Conservation (phyloP, 2,797 vertebrate species). For the Periparus ater region DNA sequence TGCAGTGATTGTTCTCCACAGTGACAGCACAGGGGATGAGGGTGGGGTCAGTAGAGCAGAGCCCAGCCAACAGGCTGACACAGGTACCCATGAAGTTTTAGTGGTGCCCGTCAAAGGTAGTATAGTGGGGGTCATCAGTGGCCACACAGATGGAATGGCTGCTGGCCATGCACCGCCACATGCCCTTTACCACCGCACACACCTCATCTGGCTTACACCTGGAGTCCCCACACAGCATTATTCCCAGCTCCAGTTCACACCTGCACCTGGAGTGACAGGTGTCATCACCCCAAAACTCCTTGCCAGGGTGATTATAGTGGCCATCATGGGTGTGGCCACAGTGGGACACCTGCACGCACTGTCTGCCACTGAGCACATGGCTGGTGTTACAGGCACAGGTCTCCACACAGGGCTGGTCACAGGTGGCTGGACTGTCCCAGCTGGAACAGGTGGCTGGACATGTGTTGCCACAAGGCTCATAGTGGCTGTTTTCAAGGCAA, state of each 20-base stretch:
- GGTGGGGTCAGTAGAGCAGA: slow-evolving; percentile 20
- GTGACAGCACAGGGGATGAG: slow-evolving; percentile 47
- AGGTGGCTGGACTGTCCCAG: slow-evolving; percentile 29
- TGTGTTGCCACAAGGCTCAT: slow-evolving; percentile 76
- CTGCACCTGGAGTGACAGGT: slow-evolving; percentile 73
- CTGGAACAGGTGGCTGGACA: slow-evolving; percentile 81
- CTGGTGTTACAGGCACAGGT: slow-evolving; percentile 71
- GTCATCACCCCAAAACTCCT: slow-evolving; percentile 80
- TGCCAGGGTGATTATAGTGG: slow-evolving; percentile 69
- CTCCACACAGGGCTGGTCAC: slow-evolving; percentile 77
- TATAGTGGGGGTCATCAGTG: slow-evolving; percentile 81
- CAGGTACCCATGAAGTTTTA: slow-evolving; percentile 88
- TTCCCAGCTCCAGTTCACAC: slow-evolving; percentile 61
- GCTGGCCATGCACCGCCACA: slow-evolving; percentile 72
- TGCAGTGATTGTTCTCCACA: slow-evolving; percentile 53
- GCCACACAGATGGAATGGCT: slow-evolving; percentile 70
- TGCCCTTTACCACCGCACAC: slow-evolving; percentile 73
- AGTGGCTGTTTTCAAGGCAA: slow-evolving; percentile 85
- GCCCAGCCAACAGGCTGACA: slow-evolving; percentile 73
- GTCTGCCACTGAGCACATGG: slow-evolving; percentile 74
- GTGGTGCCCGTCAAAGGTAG: slow-evolving; percentile 77
- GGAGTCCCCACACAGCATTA: background rate
- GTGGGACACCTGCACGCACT: slow-evolving; percentile 70
- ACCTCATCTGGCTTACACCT: slow-evolving; percentile 52
- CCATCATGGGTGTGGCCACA: slow-evolving; percentile 83